Evolutionary conservation across 2,888 invertebrate genomes (phyloP).

Genomic region (Rotaria magnacalcarata): DNA sequence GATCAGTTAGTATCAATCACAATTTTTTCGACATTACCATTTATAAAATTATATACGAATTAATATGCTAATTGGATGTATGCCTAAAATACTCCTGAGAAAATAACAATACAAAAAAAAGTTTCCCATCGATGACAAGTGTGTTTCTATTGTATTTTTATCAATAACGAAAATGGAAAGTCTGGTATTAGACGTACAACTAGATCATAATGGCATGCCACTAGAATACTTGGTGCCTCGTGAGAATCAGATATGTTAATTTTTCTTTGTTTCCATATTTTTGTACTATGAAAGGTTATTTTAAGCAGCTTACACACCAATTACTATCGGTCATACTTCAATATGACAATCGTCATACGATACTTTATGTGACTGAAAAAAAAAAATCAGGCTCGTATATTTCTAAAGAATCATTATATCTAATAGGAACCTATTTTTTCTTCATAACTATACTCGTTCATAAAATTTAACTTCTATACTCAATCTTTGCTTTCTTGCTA

Average conservation of each 20-base stretch:
- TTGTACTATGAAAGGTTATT: background rate
- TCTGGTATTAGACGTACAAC: background rate
- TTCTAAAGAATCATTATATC: too few species aligned
- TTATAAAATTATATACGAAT: background rate
- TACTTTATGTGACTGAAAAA: too few species aligned
- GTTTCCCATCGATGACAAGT: background rate
- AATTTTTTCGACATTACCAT: background rate
- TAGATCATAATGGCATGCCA: background rate
- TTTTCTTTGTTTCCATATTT: background rate
- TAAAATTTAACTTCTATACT: too few species aligned
- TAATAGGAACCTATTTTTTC: too few species aligned
- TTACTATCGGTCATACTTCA: background rate
- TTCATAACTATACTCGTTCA: too few species aligned
- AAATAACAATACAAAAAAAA: background rate
- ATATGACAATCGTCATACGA: background rate
- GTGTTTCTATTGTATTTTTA: background rate
- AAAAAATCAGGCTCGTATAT: too few species aligned
- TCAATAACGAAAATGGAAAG: background rate
- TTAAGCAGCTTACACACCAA: background rate
- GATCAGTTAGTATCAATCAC: too few species aligned
- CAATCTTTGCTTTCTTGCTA: too few species aligned
- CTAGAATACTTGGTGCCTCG: background rate
- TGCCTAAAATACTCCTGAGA: background rate
- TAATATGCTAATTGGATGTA: background rate
- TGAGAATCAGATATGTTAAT: background rate